phyloP scores from a whole-genome alignment of 2,888 invertebrate genomes.

The Syritta pipiens region DNA sequence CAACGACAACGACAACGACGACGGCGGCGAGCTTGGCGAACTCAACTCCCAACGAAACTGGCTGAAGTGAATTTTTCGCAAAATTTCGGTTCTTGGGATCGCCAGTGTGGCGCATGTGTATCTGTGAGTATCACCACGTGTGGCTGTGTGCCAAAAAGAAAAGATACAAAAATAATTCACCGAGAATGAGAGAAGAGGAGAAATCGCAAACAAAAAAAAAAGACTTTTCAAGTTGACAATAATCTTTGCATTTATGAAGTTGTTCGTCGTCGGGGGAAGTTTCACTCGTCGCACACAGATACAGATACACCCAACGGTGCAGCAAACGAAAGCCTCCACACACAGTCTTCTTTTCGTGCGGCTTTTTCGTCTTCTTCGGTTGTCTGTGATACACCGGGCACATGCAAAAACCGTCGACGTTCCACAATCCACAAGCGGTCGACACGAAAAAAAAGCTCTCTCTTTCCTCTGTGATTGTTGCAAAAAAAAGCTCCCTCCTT shows the following conservation, averaged over 20 bases:
- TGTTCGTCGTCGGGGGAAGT: background rate
- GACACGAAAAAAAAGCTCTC: background rate
- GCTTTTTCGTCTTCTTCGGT: no score
- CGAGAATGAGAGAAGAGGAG: conserved; percentile 7
- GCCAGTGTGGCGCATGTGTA: conserved; percentile 25
- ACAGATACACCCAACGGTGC: background rate
- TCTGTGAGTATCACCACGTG: conserved; percentile 21
- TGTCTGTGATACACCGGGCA: no score
- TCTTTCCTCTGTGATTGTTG: background rate
- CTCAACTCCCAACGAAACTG: conserved; percentile 8
- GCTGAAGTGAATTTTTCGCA: conserved; percentile 23
- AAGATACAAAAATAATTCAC: conserved; percentile 20
- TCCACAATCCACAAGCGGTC: conserved; percentile 76
- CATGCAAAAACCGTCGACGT: conserved; percentile 74
- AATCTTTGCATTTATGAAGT: background rate
- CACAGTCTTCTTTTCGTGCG: conserved; percentile 17
- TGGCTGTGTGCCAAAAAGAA: conserved; percentile 6
- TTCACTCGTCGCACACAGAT: background rate
- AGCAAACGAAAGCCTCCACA: conserved; percentile 14
- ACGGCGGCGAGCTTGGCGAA: no score
- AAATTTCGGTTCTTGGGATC: conserved; percentile 39
- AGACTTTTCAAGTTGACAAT: conserved; percentile 11
- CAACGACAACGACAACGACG: conserved; percentile 8
- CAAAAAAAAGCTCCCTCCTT: conserved; percentile 25
- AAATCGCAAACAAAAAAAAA: background rate